A percentile compares a stretch with the other conserved stretches of the same genome.
Evolutionary conservation across 2,888 invertebrate species (phyloP).

Genomic region (Cosmorhoe ocellata): DNA sequence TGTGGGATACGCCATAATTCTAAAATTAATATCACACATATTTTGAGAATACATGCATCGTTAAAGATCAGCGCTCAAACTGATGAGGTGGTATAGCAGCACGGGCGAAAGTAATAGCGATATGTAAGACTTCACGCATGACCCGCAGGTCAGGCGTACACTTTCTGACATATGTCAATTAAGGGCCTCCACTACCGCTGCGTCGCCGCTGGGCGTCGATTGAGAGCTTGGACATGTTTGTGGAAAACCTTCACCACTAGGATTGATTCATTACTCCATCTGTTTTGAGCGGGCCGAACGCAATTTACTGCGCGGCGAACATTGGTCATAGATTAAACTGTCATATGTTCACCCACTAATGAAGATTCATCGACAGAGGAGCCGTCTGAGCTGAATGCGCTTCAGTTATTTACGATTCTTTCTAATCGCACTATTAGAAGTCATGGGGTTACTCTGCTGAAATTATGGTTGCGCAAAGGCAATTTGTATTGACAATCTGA

Average conservation of each 20-base stretch:
- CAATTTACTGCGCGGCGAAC: conserved; percentile 54
- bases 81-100: conserved; percentile 41
- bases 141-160: conserved; percentile 74
- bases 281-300: conserved; percentile 43
- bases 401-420: conserved; percentile 40
- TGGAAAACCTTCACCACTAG: conserved; percentile 66
- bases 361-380: conserved; percentile 48
- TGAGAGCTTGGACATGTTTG: conserved; percentile 79
- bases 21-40: too few relatives aligned
- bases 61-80: conserved; percentile 57
- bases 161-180: conserved; percentile 82
- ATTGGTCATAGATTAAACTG: conserved; percentile 43
- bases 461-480: conserved; percentile 39
- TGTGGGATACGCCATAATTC: too few relatives aligned
- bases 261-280: conserved; percentile 78
- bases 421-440: conserved; percentile 38
- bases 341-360: conserved; percentile 50
- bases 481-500: conserved; percentile 58
- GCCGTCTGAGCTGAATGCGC: conserved; percentile 33
- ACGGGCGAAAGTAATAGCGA: conserved; percentile 71
- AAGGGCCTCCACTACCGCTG: conserved; percentile 54
- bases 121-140: conserved; percentile 75
- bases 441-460: conserved; percentile 32
- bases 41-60: conserved; percentile 29
- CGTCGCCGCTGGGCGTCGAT: conserved; percentile 64